Conservation (phyloP, 35 echinoderm and acorn worm genomes). For the Apostichopus parvimensis region DNA sequence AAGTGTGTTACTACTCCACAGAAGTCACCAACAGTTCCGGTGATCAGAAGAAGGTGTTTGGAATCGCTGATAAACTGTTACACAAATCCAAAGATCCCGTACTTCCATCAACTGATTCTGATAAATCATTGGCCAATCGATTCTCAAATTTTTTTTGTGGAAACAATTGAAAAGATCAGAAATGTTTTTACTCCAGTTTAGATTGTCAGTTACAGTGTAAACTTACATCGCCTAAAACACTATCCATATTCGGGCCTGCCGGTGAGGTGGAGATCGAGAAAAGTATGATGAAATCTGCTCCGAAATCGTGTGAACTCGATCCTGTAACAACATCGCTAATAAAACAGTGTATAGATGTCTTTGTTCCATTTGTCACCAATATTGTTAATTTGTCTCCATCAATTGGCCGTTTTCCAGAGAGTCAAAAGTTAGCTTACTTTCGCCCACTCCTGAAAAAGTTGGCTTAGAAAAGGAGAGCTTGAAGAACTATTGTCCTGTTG, state of each 20-base stretch:
- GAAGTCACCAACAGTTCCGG: conserved; percentile 6
- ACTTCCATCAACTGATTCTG: conserved; percentile 29
- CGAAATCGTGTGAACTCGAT: conserved; percentile 57
- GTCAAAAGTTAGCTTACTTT: conserved; percentile 43
- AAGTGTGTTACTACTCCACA: conserved; percentile 39
- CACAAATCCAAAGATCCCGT: conserved; percentile 25
- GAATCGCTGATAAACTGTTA: conserved; percentile 54
- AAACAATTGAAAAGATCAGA: conserved; percentile 23
- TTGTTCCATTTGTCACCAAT: conserved; percentile 54
- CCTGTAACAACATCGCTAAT: conserved; percentile 41
- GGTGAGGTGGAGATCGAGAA: conserved; percentile 7
- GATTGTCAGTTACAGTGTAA: conserved; percentile 4
- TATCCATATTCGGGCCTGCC: not conserved
- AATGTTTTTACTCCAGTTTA: conserved; percentile 11
- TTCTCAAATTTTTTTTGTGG: conserved; percentile 42
- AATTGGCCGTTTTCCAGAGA: conserved; percentile 58
- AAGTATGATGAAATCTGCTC: conserved; percentile 46
- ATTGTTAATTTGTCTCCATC: conserved; percentile 52
- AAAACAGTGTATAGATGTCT: not conserved
- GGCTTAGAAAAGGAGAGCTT: conserved; percentile 33
- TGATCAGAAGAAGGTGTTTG: conserved; percentile 66
- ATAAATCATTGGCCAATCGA: conserved; percentile 12
- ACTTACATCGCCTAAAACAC: not conserved
- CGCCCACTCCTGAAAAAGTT: conserved; percentile 57
- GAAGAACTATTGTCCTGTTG: conserved; percentile 73